Base-by-base conservation (phyloP, 2,888 invertebrate genomes). In the Drosophila gaucha region DNA sequence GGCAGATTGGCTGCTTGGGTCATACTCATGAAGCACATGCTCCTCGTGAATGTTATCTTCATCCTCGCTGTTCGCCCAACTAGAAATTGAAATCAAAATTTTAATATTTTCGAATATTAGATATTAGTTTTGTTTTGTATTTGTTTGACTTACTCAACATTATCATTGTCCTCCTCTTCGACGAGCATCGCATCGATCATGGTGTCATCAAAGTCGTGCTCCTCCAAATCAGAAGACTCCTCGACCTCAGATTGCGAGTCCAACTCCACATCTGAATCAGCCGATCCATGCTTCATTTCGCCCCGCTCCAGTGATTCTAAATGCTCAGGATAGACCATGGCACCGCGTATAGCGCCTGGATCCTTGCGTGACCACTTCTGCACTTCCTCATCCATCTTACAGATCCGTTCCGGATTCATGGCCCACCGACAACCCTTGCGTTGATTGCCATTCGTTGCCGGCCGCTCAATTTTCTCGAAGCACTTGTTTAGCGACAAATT, bases 321-420 rank as follows among this genome's bases (percentile, higher is more conserved):
- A 88, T 96, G 95, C 78, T 97, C 96, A 88, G 99, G 98, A 93
- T 95, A 96, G 35, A 97, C 95, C 98, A 99, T 98, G 3, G 98
- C 97, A 86, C 96, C 96, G 80, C 96, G 95, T 59, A 98, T 98
- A 8, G 97, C 97, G 72, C 95, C 93, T 0, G 98, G 97, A 92
- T 99, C 98, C 92, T 99, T 98, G 74, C 97, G 94, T 20, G 98
- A 97, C 98, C 98, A 99, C 90, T 99, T 99, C 85, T 96, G 96
- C 50, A 99, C 97, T 92, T 99, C 99, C 90, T 98, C 98, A 86
- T 99, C 98, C 98, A 99, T 98, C 93, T 99, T 99, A 16, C 95
- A 94, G 36, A 97, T 95, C 92, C 98, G 98, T 12, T 96, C 95
- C 0, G 98, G 98, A 92, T 98, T 98, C 94, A 99, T 96, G 9